These are phyloP conservation scores for Priocnemis perturbator DNA, from an alignment of 2,888 invertebrate species.

Conservation along the genomic window DNA sequence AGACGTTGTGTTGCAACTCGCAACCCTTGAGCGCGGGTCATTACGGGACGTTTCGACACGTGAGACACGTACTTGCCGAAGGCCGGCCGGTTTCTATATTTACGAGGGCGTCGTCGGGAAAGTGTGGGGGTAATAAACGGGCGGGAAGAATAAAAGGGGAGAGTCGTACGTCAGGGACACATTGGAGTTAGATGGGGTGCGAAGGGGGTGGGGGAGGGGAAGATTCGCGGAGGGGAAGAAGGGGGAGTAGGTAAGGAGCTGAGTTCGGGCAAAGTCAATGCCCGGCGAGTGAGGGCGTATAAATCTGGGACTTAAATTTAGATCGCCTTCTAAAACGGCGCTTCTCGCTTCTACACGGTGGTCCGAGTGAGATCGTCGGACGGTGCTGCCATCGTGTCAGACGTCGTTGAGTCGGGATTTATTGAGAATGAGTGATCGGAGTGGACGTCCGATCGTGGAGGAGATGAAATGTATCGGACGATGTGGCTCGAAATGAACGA, in stretches of 20 bases:
- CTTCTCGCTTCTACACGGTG: constrained; percentile 30
- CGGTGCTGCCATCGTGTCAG: constrained; percentile 51
- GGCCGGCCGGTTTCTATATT: constrained; percentile 35
- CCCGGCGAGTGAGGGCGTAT: constrained; percentile 62
- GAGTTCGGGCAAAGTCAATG: constrained; percentile 60
- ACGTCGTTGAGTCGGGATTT: constrained; percentile 7
- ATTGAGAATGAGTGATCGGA: too few species aligned
- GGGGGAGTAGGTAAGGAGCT: constrained; percentile 41
- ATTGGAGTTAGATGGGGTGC: constrained; percentile 7
- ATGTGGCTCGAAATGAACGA: too few species aligned
- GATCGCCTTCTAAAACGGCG: constrained; percentile 55
- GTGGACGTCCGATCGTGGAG: too few species aligned
- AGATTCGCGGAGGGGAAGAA: constrained; percentile 20
- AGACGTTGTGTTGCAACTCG: too few species aligned
- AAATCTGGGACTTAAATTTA: constrained; percentile 70
- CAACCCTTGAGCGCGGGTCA: too few species aligned
- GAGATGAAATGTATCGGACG: too few species aligned
- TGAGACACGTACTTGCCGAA: constrained; percentile 25
- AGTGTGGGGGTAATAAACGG: constrained; percentile 34
- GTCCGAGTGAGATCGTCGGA: constrained; percentile 20
- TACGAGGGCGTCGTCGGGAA: constrained; percentile 33
- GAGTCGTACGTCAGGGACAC: neutral
- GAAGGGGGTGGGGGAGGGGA: constrained; percentile 12
- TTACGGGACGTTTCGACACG: too few species aligned
- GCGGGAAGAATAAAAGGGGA: constrained; percentile 32